Conservation (phyloP, 2,797 vertebrate species). For the Siniperca obscura region DNA sequence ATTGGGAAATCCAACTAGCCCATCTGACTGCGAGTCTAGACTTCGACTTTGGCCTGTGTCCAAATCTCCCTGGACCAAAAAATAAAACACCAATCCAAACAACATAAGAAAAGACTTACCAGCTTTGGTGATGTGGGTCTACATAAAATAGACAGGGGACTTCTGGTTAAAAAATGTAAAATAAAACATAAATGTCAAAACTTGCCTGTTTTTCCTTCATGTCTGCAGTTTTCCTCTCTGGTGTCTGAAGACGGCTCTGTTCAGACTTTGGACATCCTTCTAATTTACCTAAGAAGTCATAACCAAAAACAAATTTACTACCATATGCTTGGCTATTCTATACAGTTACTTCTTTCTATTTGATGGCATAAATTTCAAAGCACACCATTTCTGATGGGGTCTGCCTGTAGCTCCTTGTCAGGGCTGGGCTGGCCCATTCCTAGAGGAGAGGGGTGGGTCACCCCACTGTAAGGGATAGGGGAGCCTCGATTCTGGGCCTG, state of each 20-base stretch:
- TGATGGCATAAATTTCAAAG: neutral
- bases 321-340: neutral
- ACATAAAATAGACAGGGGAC: neutral
- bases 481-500: constrained; percentile 94
- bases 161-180: neutral
- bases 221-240: constrained; percentile 93
- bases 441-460: constrained; percentile 93
- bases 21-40: constrained; percentile 89
- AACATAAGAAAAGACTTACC: neutral
- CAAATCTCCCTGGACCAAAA: constrained; percentile 87
- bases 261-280: constrained; percentile 91
- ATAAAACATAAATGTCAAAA: neutral
- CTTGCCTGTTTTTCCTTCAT: constrained; percentile 92
- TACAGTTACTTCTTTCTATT: neutral
- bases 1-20: constrained; percentile 87
- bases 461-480: constrained; percentile 92
- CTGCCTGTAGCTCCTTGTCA: constrained; percentile 94
- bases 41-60: constrained; percentile 91
- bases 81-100: constrained; percentile 3
- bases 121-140: neutral
- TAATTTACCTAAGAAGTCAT: constrained; percentile 88
- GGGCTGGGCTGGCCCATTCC: constrained; percentile 89
- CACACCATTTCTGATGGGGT: constrained; percentile 91
- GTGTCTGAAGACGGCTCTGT: constrained; percentile 92
- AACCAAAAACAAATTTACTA: constrained; percentile 10